These are phyloP conservation scores for Allolobophora icterica DNA, from an alignment of 2,888 invertebrate genomes.

Conservation along the genomic window DNA sequence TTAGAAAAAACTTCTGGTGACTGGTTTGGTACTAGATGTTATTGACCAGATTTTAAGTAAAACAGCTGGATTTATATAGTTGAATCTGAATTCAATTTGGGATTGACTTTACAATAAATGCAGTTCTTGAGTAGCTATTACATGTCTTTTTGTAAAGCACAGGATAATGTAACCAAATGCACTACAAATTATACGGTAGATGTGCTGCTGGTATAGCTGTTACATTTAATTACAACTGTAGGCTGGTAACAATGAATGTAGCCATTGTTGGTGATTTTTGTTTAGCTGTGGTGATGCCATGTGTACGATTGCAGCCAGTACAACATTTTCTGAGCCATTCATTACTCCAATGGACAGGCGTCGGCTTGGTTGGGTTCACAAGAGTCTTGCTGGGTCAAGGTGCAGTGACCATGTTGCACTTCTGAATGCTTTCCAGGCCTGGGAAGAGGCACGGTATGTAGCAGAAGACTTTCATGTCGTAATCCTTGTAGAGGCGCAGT, in stretches of 20 bases:
- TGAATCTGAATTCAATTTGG: not conserved
- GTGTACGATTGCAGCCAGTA: constrained; percentile 91
- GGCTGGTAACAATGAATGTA: too few relatives aligned
- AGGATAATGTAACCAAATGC: too few relatives aligned
- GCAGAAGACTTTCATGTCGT: not conserved
- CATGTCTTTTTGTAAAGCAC: not conserved
- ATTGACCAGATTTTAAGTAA: not conserved
- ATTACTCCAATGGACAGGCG: constrained; percentile 70
- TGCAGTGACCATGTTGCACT: constrained; percentile 94
- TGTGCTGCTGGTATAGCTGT: too few relatives aligned
- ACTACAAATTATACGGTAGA: too few relatives aligned
- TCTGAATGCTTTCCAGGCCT: constrained; percentile 84
- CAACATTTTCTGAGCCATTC: constrained; percentile 94
- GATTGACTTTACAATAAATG: not conserved
- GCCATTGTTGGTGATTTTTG: constrained; percentile 19
- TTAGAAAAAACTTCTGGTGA: not conserved
- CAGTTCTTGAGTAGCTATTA: too few relatives aligned
- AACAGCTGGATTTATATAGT: not conserved
- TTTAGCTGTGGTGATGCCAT: constrained; percentile 84
- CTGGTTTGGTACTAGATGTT: not conserved
- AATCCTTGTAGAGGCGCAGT: not conserved
- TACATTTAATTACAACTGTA: too few relatives aligned
- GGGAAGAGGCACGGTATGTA: constrained; percentile 68
- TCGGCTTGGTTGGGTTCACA: constrained; percentile 82
- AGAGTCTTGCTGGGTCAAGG: constrained; percentile 82